Evolutionary conservation across 1,140 invertebrate genomes (phyloP), one percentile per base, ranked within the genome.

Genomic region (Halictus rubicundus): DNA sequence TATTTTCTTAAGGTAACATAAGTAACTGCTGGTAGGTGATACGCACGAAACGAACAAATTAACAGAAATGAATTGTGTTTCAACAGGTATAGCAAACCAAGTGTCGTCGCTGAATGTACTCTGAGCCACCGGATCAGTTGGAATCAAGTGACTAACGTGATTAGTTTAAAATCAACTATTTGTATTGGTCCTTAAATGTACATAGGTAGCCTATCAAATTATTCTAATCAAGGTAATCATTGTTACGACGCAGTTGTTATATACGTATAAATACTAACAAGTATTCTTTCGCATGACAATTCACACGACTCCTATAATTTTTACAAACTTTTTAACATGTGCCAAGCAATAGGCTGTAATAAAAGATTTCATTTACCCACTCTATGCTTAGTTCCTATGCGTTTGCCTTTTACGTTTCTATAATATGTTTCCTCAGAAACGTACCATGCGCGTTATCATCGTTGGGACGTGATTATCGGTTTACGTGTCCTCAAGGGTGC

Each of bases 81-180:
- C 88, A 74, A 61, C 80, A 93, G 92, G 92, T 68, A 93, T 94
- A 73, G 93, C 91, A 10, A 92, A 93, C 84, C 92, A 94, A 84
- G 92, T 93, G 6, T 92, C 93, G 32, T 88, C 93, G 23, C 14
- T 93, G n/a, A 88, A 93, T 69, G 74, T 93, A 12, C 49, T 88
- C 52, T 89, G 60, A 81, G 5, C 37, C 16, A 23, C 37, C 12
- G 12, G 1, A 57, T 32, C 19, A 19, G 59, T 69, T 25, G 21
- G 54, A 69, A 19, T 16, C 1, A 68, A 66, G 25, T 27, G 65
- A 12, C 59, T 39, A 7, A 49, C 16, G 19, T 37, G 21, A 54
- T n/a, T 2, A 0, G 21, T n/a, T 37, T 63, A 1, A 21, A 49
- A 8, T 42, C 16, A 59, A 23, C 19, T 32, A 61, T 60, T 68